phyloP scores from a whole-genome alignment of 2,888 invertebrate species.

The Hypselothyrea guttata region DNA sequence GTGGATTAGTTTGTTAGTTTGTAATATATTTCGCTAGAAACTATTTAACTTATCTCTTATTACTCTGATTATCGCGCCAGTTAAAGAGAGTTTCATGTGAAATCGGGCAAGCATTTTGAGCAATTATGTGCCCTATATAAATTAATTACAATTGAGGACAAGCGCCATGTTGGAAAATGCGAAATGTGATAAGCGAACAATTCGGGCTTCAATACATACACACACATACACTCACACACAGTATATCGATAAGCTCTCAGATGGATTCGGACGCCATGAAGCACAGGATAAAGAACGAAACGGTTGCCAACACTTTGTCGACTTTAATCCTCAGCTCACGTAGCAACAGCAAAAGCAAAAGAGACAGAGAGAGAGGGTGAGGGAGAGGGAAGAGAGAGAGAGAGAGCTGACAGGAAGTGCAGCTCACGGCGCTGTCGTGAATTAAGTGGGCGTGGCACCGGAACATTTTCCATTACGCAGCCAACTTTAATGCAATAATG shows the following conservation, averaged over 20 bases:
- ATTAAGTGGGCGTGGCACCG: slow-evolving; percentile 46
- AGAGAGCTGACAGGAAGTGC: slow-evolving; percentile 29
- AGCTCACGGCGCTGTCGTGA: slow-evolving; percentile 44
- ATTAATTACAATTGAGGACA: slow-evolving; percentile 36
- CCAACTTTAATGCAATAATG: slow-evolving; percentile 74
- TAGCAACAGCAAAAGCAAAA: slow-evolving; percentile 7
- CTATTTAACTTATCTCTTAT: no score
- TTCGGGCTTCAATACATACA: slow-evolving; percentile 17
- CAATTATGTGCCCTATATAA: background rate
- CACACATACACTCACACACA: slow-evolving; percentile 12
- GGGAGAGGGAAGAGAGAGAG: background rate
- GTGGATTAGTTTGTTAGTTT: no score
- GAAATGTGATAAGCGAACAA: slow-evolving; percentile 46
- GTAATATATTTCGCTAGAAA: no score
- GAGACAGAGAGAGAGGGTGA: background rate
- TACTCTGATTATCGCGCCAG: no score
- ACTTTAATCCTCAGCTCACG: slow-evolving; percentile 50
- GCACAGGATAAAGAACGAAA: slow-evolving; percentile 9
- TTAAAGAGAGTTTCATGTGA: no score
- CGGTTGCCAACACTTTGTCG: slow-evolving; percentile 44
- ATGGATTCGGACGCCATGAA: background rate
- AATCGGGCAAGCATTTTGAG: no score
- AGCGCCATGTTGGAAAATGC: slow-evolving; percentile 14
- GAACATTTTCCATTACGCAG: slow-evolving; percentile 66
- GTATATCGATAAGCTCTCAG: slow-evolving; percentile 44